phyloP scores from a whole-genome alignment of 2,888 invertebrate genomes.

The Fragum whitleyi region DNA sequence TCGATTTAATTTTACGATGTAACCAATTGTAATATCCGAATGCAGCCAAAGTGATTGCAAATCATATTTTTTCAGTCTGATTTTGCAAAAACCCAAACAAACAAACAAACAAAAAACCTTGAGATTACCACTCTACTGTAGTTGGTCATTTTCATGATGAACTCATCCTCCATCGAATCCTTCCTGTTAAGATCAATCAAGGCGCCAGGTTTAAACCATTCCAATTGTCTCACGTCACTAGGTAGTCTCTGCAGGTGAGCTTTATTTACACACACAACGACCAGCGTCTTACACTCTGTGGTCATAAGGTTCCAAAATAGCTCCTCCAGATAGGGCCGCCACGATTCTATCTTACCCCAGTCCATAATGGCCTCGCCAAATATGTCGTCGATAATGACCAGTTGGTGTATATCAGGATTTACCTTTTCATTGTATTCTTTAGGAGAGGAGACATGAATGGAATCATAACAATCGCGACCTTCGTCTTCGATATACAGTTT shows the following conservation, averaged over 20 bases:
- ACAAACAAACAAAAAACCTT: too few relatives aligned
- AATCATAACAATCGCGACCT: slow-evolving; percentile 40
- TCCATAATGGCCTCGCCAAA: slow-evolving; percentile 62
- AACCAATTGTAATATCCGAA: too few relatives aligned
- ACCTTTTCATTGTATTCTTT: slow-evolving; percentile 62
- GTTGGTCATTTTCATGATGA: slow-evolving; percentile 7
- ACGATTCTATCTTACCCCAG: slow-evolving; percentile 52
- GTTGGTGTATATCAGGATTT: slow-evolving; percentile 49
- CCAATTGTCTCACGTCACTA: slow-evolving; percentile 49
- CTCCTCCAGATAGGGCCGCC: slow-evolving; percentile 59
- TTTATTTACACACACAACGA: slow-evolving; percentile 58
- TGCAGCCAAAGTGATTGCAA: too few relatives aligned
- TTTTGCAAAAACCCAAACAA: too few relatives aligned
- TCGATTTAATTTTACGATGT: too few relatives aligned
- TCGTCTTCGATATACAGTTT: slow-evolving; percentile 32
- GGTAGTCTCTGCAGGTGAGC: slow-evolving; percentile 51
- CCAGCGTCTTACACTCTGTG: slow-evolving; percentile 43
- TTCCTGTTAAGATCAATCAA: slow-evolving; percentile 40
- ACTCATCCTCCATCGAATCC: slow-evolving; percentile 22
- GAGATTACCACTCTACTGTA: background rate
- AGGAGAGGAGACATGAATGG: slow-evolving; percentile 53
- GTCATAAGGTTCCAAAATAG: slow-evolving; percentile 40
- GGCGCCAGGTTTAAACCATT: slow-evolving; percentile 43
- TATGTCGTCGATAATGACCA: slow-evolving; percentile 68
- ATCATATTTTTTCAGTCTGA: too few relatives aligned